Evolutionary conservation across 2,888 invertebrate species (phyloP), one percentile per base, ranked within the genome.

Genomic region (Antheraea yamamai): DNA sequence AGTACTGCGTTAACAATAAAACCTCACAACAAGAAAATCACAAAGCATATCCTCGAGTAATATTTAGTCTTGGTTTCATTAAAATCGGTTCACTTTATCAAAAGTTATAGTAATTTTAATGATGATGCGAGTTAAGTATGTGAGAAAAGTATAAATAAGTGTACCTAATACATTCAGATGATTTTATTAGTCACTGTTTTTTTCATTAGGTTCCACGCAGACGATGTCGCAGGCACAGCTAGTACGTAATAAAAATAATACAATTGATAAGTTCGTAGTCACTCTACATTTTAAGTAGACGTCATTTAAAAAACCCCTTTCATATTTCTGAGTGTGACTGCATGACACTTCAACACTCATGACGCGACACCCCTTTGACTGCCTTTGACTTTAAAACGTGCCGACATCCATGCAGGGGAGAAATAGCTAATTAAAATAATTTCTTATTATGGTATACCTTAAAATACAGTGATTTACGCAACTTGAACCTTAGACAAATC

Each of bases 361-460:
- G 70, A 39, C 39, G 23, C 18, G 39, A 2, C 70, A n/a, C 70
- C 35, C 70, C 70, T n/a, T 70, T 47, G 12, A 47, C 47, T 47
- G 47, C 47, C 47, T 47, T 39, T 35, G 39, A 39, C 39, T 16
- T 39, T 35, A 66, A 4, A 70, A 10, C 70, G 70, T 39, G 70
- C 70, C 39, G 39, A 70, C 70, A 16, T 30, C 23, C 23, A 23
- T 66, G 64, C 18, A 70, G 14, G 18, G 39, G 20, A 39, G 20
- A 70, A 39, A 70, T 12, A n/a, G 70, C 39, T 39, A 39, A 70
- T 70, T 70, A 39, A 70, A 70, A 39, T 39, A 39, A 70, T 39
- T 61, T 55, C 6, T 20, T 6, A 55, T 55, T 55, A 55, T 55
- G 18, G 18, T 18, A 55, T 55, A 20, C 20, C 55, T 55, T 7